Evolutionary conservation across 2,888 invertebrate species (phyloP).

Genomic region (Eupelmus urozonus): DNA sequence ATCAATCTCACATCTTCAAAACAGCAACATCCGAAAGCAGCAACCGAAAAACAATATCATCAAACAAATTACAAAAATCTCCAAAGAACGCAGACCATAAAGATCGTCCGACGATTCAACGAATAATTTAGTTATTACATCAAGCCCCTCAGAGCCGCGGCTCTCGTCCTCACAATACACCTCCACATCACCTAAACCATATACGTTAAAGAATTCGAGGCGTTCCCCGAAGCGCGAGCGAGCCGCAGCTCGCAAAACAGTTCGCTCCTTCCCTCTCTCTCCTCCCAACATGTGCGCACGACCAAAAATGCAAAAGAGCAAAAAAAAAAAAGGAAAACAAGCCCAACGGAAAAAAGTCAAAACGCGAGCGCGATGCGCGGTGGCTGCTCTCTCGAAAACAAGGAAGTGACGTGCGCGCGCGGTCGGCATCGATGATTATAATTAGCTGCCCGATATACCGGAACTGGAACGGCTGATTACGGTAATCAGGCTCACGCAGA

Average conservation of each 20-base stretch:
- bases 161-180: conserved; percentile 9
- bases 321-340: not conserved
- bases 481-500: conserved; percentile 75
- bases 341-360: not conserved
- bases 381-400: conserved; percentile 58
- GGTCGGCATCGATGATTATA: conserved; percentile 75
- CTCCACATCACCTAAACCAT: conserved; percentile 23
- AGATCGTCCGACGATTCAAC: too few species aligned
- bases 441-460: conserved; percentile 76
- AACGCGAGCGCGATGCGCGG: not conserved
- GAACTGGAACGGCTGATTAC: conserved; percentile 75
- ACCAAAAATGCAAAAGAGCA: conserved; percentile 21
- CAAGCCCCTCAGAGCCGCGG: conserved; percentile 22
- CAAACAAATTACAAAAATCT: too few species aligned
- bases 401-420: conserved; percentile 75
- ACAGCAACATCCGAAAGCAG: not conserved
- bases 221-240: conserved; percentile 14
- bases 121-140: conserved; percentile 49
- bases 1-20: not conserved
- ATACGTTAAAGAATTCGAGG: conserved; percentile 31
- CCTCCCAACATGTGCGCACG: not conserved
- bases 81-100: too few species aligned
- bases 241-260: not conserved
- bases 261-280: conserved; percentile 18
- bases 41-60: too few species aligned